Percentiles rank a stretch among this genome's conserved stretches.
These are phyloP conservation scores for Chrysomela aeneicollis DNA, from an alignment of 2,888 invertebrate species.

Conservation along the genomic window DNA sequence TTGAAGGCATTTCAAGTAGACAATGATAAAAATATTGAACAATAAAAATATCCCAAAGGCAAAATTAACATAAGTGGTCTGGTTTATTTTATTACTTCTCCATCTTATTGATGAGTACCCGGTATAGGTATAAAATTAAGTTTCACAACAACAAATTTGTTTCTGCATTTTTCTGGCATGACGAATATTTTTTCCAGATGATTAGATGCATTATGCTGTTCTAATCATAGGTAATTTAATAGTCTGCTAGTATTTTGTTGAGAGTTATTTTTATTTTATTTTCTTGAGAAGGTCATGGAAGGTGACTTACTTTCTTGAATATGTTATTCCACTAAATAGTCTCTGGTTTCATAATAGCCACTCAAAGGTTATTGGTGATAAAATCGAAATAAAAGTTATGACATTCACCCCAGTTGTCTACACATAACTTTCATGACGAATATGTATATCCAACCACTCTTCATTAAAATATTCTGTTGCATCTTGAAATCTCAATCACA, in stretches of 20 bases:
- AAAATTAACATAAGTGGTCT: too few relatives aligned
- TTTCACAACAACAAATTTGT: background rate
- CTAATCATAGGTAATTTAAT: constrained; percentile 4
- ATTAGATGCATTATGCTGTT: background rate
- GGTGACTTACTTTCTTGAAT: constrained; percentile 5
- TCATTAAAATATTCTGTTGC: too few relatives aligned
- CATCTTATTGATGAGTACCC: too few relatives aligned
- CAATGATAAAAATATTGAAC: too few relatives aligned
- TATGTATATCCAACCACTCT: too few relatives aligned
- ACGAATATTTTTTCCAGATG: background rate
- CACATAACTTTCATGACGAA: too few relatives aligned
- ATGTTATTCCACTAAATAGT: background rate
- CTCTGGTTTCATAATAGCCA: background rate
- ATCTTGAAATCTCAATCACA: too few relatives aligned
- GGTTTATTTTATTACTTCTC: too few relatives aligned
- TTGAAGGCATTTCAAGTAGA: too few relatives aligned
- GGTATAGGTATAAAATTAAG: background rate
- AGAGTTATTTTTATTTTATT: constrained; percentile 1
- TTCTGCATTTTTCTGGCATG: background rate
- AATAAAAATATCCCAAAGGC: too few relatives aligned
- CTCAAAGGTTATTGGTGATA: background rate
- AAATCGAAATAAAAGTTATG: too few relatives aligned
- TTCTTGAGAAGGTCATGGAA: constrained; percentile 4
- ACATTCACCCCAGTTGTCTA: too few relatives aligned
- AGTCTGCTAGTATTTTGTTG: background rate